A percentile compares a stretch with the other conserved stretches of the same genome.
phyloP scores from a whole-genome alignment of 1,140 invertebrate species.

The Lysiphlebus fabarum region DNA sequence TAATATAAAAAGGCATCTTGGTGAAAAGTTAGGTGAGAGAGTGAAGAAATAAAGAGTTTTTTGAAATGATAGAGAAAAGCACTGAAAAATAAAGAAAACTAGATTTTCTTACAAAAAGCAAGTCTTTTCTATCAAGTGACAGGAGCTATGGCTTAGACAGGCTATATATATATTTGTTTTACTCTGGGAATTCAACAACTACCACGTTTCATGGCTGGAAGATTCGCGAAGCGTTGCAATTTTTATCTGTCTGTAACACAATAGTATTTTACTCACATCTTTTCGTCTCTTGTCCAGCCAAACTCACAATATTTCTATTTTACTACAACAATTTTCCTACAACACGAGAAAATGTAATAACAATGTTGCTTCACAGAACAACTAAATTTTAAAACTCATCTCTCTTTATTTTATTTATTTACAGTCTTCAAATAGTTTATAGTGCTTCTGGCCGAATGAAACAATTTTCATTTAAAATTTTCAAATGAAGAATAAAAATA shows the following conservation, averaged over 20 bases:
- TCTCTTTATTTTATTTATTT: conserved; percentile 12
- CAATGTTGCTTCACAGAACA: conserved; percentile 5
- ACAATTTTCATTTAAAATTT: neutral
- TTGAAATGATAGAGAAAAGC: neutral
- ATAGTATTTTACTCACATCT: conserved; percentile 29
- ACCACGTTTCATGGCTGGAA: conserved; percentile 26
- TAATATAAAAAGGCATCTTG: conserved; percentile 2
- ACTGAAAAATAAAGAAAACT: conserved; percentile 6
- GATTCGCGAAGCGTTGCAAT: conserved; percentile 26
- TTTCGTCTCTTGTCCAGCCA: conserved; percentile 13
- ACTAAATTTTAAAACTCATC: conserved; percentile 19
- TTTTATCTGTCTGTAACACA: conserved; percentile 30
- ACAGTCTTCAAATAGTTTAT: conserved; percentile 6
- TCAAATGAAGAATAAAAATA: no score
- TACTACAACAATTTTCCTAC: neutral
- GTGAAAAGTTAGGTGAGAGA: conserved; percentile 8
- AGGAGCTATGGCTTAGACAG: neutral
- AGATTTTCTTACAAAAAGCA: conserved; percentile 22
- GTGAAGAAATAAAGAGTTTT: neutral
- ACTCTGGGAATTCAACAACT: conserved; percentile 25
- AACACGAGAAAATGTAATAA: conserved; percentile 16
- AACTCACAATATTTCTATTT: neutral
- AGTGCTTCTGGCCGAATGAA: neutral
- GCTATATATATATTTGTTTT: neutral
- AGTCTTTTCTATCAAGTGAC: conserved; percentile 20